Conservation (phyloP, 2,888 invertebrate species). For the Gastracanthus pulcherrimus region DNA sequence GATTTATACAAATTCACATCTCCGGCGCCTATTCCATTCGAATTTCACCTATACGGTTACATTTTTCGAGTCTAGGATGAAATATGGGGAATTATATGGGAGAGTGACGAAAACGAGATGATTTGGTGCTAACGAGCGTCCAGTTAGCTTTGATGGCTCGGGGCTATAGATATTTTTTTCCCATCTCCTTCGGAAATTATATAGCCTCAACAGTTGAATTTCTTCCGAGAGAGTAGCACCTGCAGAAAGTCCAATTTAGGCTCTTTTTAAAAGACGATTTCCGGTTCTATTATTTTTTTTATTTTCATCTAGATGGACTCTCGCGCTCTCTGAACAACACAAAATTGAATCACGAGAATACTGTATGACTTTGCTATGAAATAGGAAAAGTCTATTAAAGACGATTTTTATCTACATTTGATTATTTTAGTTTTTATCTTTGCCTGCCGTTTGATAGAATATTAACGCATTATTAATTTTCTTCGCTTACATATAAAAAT, state of each 20-base stretch:
- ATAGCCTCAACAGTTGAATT: slow-evolving; percentile 6
- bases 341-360: not conserved
- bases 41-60: too few relatives aligned
- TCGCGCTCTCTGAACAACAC: not conserved
- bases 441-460: too few relatives aligned
- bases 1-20: too few relatives aligned
- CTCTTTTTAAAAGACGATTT: slow-evolving; percentile 1
- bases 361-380: too few relatives aligned
- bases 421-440: too few relatives aligned
- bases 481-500: too few relatives aligned
- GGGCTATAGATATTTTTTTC: slow-evolving; percentile 16
- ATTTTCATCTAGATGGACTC: too few relatives aligned
- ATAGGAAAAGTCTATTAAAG: too few relatives aligned
- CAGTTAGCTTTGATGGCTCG: slow-evolving; percentile 23
- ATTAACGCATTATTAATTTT: too few relatives aligned
- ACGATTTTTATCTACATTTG: too few relatives aligned
- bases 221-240: slow-evolving; percentile 1
- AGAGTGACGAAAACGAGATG: slow-evolving; percentile 48
- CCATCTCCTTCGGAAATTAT: slow-evolving; percentile 30
- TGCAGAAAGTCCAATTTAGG: slow-evolving; percentile 35
- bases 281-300: not conserved
- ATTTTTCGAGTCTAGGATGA: not conserved
- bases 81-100: slow-evolving; percentile 22
- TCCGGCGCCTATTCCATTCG: too few relatives aligned
- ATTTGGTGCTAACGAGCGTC: slow-evolving; percentile 52